phyloP scores from a whole-genome alignment of 2,888 invertebrate species.

The Pseudococcus jackbeardsleyi region DNA sequence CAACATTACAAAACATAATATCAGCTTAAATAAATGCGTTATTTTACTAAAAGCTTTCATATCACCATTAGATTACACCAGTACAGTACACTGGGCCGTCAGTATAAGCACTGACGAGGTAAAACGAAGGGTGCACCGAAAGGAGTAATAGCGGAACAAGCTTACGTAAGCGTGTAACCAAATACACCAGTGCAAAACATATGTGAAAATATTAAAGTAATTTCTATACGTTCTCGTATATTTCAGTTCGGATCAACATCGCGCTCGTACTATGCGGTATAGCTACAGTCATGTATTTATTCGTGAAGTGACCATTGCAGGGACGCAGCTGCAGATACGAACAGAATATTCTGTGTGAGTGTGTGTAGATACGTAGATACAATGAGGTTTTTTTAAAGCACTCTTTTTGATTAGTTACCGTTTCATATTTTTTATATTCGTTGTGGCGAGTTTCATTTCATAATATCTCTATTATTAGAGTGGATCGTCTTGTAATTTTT shows the following conservation, averaged over 20 bases:
- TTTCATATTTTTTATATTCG: constrained; percentile 23
- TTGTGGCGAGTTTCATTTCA: neutral
- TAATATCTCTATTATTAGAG: too few species aligned
- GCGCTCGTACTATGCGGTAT: neutral
- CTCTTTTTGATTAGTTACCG: constrained; percentile 29
- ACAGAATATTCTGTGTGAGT: neutral
- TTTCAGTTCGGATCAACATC: neutral
- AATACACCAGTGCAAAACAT: constrained; percentile 29
- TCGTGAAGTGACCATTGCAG: constrained; percentile 11
- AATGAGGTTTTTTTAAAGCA: neutral
- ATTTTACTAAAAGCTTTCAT: constrained; percentile 35
- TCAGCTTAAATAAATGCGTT: constrained; percentile 13
- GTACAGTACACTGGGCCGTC: neutral
- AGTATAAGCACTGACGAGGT: neutral
- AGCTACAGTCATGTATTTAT: neutral
- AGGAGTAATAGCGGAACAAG: neutral
- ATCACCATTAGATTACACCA: constrained; percentile 8
- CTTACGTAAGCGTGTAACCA: neutral
- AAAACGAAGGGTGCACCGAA: neutral
- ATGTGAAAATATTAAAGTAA: constrained; percentile 31
- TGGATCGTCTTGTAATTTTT: too few species aligned
- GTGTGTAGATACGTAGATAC: neutral
- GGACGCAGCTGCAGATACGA: constrained; percentile 6
- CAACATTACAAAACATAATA: neutral
- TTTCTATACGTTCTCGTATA: neutral